phyloP scores from a whole-genome alignment of 2,888 invertebrate species.

The Drosophila fulvimacula region DNA sequence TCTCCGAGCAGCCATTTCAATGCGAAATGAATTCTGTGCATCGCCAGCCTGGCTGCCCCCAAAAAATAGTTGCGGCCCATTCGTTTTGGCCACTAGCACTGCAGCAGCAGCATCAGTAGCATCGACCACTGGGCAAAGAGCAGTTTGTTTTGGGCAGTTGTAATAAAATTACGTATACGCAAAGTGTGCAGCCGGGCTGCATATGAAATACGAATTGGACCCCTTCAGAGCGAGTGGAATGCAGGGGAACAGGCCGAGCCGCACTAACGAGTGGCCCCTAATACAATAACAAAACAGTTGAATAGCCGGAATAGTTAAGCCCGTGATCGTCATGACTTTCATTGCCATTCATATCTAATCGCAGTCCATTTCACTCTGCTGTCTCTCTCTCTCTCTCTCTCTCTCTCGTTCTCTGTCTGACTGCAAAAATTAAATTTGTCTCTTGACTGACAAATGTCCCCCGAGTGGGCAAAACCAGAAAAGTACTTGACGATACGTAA shows the following conservation, averaged over 20 bases:
- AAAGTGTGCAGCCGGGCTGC: slow-evolving; percentile 47
- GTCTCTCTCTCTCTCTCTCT: neutral
- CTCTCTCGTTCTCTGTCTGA: neutral
- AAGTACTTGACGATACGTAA: slow-evolving; percentile 83
- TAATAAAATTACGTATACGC: slow-evolving; percentile 79
- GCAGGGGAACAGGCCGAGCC: neutral
- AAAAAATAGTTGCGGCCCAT: slow-evolving; percentile 57
- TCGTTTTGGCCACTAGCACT: slow-evolving; percentile 47
- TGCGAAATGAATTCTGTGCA: slow-evolving; percentile 78
- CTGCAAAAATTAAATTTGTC: slow-evolving; percentile 82
- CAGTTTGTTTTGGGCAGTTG: slow-evolving; percentile 49
- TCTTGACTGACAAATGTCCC: slow-evolving; percentile 84
- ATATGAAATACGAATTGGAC: slow-evolving; percentile 62
- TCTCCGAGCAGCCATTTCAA: slow-evolving; percentile 81
- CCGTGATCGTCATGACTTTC: slow-evolving; percentile 64
- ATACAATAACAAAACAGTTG: slow-evolving; percentile 42
- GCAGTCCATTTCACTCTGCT: slow-evolving; percentile 47
- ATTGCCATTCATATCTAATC: slow-evolving; percentile 79
- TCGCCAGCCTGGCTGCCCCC: slow-evolving; percentile 5
- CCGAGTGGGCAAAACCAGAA: slow-evolving; percentile 82
- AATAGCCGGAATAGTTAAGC: slow-evolving; percentile 34
- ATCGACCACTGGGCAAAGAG: slow-evolving; percentile 15
- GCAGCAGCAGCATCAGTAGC: slow-evolving; percentile 5
- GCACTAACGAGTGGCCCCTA: slow-evolving; percentile 40
- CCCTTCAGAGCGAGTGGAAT: slow-evolving; percentile 5